These are phyloP conservation scores for Cryptocephalus moraei DNA, from an alignment of 2,888 invertebrate species.

Conservation along the genomic window DNA sequence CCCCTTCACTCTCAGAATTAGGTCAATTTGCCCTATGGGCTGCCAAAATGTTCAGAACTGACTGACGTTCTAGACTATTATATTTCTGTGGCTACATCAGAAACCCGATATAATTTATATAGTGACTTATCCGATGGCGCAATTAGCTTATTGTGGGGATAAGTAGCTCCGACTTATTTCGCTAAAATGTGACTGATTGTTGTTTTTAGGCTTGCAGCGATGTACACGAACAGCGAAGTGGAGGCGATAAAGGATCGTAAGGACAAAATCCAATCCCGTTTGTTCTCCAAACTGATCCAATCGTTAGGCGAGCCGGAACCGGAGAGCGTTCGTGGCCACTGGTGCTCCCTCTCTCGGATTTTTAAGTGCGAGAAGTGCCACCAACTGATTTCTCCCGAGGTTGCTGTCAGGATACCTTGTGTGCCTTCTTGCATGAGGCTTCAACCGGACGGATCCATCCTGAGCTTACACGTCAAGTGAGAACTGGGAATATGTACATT, in stretches of 20 bases:
- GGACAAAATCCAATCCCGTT: constrained; percentile 76
- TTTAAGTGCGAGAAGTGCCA: constrained; percentile 69
- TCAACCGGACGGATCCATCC: constrained; percentile 61
- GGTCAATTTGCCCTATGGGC: too few relatives aligned
- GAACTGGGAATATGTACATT: not conserved
- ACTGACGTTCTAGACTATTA: too few relatives aligned
- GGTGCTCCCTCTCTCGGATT: constrained; percentile 65
- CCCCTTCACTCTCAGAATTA: too few relatives aligned
- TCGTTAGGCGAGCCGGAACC: constrained; percentile 66
- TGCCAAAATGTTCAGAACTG: too few relatives aligned
- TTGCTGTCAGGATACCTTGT: constrained; percentile 64
- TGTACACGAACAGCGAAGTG: constrained; percentile 80
- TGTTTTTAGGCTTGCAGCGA: constrained; percentile 65
- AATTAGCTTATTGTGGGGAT: too few relatives aligned
- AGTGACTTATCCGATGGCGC: too few relatives aligned
- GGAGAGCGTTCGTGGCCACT: constrained; percentile 69
- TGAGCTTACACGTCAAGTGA: constrained; percentile 55
- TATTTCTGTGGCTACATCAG: too few relatives aligned
- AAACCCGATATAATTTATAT: too few relatives aligned
- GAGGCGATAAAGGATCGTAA: constrained; percentile 78
- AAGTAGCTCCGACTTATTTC: too few relatives aligned
- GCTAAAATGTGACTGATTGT: too few relatives aligned
- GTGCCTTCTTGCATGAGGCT: constrained; percentile 60
- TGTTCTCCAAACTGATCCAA: constrained; percentile 75
- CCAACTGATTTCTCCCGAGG: constrained; percentile 59